Base-by-base conservation (phyloP, 92 coral and sea anemone genomes). In the Muricea muricata region DNA sequence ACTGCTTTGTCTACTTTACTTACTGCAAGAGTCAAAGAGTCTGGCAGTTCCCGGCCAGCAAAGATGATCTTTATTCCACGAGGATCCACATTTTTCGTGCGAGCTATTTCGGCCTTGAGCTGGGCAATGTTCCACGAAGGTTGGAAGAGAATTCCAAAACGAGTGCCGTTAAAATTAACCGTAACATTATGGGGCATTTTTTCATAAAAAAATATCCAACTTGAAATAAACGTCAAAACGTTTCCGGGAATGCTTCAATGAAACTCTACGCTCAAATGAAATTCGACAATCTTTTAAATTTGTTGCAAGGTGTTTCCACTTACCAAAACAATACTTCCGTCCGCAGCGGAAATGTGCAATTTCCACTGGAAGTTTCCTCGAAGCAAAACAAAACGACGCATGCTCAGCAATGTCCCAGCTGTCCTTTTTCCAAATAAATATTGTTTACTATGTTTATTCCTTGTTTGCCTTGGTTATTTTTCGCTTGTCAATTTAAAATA, bases 11-110 rank as follows among this genome's bases (percentile, higher is more conserved):
- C 2, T 18, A 45, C 29, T 32, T 6, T 9, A 21, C 20, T 39
- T 85, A 93, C 98, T 92, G 83, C 71, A 28, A 95, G 84, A 70
- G 85, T 66, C 17, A 89, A 60, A 71, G 74, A 46, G 73, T 95
- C 97, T 42, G 84, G 91, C 12, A 95, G 89, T 73, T 93, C 97
- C 81, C 90, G 74, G n/a, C 98, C 98, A 58, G 98, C 98, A 86
- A 95, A 95, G 47, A 95, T 93, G 35, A 95, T 93, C 67, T 94
- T 74, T 41, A 95, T 90, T 10, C 92, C 98, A 46, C 83, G 32
- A 25, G 97, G 89, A 67, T 91, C 89, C 13, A 93, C 93, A 23
- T 79, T 85, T 26, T 90, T 94, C 58, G 20, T 74, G 14, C 15
- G n/a, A 17, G 89, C 94, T 25, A 95, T 91, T 87, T 95, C 96